Evolutionary conservation across 53 echinoderm and acorn worm species (phyloP).

Genomic region (Holothuria leucospilota): DNA sequence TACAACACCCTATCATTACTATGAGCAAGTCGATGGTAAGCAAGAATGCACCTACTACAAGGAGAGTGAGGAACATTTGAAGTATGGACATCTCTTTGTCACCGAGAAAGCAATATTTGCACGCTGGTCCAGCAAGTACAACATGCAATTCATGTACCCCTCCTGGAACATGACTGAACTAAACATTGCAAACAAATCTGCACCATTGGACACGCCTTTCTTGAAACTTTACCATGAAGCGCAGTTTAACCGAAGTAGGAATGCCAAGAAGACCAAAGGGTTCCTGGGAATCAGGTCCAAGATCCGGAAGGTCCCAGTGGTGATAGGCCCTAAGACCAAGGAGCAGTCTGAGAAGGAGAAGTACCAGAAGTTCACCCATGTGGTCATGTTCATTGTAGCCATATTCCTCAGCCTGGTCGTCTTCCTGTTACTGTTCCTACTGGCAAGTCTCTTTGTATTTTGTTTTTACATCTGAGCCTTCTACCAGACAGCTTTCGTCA

Average conservation of each 20-base stretch:
- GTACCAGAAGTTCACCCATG: slow-evolving; percentile 94
- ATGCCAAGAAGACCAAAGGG: slow-evolving; percentile 57
- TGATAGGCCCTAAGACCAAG: slow-evolving; percentile 87
- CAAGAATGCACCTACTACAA: slow-evolving; percentile 93
- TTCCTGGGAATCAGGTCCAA: slow-evolving; percentile 59
- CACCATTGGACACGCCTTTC: slow-evolving; percentile 90
- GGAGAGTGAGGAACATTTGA: slow-evolving; percentile 90
- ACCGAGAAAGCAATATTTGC: slow-evolving; percentile 98
- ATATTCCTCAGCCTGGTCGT: slow-evolving; percentile 92
- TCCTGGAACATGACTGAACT: slow-evolving; percentile 81
- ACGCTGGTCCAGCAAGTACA: slow-evolving; percentile 92
- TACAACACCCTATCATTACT: slow-evolving; percentile 95
- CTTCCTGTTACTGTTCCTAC: slow-evolving; percentile 89
- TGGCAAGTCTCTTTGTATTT: slow-evolving; percentile 99
- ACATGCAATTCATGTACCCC: slow-evolving; percentile 91
- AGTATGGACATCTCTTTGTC: slow-evolving; percentile 90
- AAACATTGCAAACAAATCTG: slow-evolving; percentile 60
- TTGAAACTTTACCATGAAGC: slow-evolving; percentile 90
- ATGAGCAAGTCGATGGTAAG: slow-evolving; percentile 81
- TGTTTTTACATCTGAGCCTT: slow-evolving; percentile 80
- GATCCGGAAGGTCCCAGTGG: slow-evolving; percentile 66
- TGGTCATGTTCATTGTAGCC: slow-evolving; percentile 96
- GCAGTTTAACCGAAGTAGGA: slow-evolving; percentile 78
- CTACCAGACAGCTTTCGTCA: slow-evolving; percentile 43
- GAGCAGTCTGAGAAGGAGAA: slow-evolving; percentile 92